Base-by-base conservation (phyloP, 2,797 vertebrate species). In the Pterois miles region DNA sequence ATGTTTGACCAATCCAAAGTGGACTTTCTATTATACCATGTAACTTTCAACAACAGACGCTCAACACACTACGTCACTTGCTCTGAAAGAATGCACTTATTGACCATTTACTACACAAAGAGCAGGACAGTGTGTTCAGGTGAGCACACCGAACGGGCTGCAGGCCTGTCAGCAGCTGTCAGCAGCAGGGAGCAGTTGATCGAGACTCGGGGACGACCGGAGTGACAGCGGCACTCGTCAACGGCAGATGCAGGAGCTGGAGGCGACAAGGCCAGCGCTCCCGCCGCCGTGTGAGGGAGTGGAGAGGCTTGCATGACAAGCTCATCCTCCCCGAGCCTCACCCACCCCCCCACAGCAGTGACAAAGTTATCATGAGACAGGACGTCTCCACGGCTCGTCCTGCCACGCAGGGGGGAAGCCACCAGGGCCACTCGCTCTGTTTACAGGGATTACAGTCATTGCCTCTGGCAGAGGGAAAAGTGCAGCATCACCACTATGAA, bases 141-240 rank as follows among this genome's bases (percentile, higher is more conserved):
- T 91, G 79, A 86, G 48, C 65, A 46, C 8, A 23, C 68, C 74
- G 74, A 40, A 59, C 2, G 82, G 72, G 81, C 76, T 76, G 59
- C 57, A 33, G 68, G 54, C 65, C 85, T 88, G 86, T 85, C 78
- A 89, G 38, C 53, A 81, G 71, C 78, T 88, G 87, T 91, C 85
- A 88, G 76, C 71, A 67, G 82, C 70, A 54, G 57, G 46, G 54
- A 74, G 67, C 82, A n/a, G 77, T 65, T 74, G 72, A 73, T 82
- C 8, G 16, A 74, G 79, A 80, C 38, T 23, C 0, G 12, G n/a
- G 54, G 73, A 80, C 10, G 78, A 86, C 82, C 34, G 58, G 76
- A 86, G 82, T 89, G 92, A 91, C 90, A 88, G 88, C 46, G 6
- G 66, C 8, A 54, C 79, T 65, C 69, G 27, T 91, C 84, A 84